Evolutionary conservation across 2,888 invertebrate genomes (phyloP), one percentile per base, ranked within the genome.

Genomic region (Ophion ventricosus): DNA sequence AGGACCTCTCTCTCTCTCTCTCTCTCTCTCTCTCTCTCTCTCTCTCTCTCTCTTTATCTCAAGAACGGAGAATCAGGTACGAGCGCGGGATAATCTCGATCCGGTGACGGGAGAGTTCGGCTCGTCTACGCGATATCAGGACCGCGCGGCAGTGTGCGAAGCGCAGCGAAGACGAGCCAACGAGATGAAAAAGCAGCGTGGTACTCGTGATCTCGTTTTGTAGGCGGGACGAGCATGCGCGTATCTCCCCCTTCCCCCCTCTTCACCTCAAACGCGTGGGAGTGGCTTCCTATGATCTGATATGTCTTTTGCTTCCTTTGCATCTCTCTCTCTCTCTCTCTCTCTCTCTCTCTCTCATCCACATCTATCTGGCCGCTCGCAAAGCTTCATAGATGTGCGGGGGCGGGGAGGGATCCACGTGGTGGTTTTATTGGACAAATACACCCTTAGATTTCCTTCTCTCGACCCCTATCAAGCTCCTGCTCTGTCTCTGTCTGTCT

Each of bases 341-440:
- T 23, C 67, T 43, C 17, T n/a, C 66, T 66, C 67, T 61, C 78
- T 74, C 56, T 70, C 57, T 26, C 25, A 20, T n/a, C n/a, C n/a
- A n/a, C 20, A 25, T 35, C 66, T 72, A 54, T 79, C 49, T 69
- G 67, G 74, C 77, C 66, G 86, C 89, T 74, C 26, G 64, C 64
- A n/a, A 40, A 76, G 35, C 76, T 63, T 35, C 76, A 43, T 35
- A 3, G 17, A 57, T 35, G 57, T 20, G 40, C 25, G 86, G 86
- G 64, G 76, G 83, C 82, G 87, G 82, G 87, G 88, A 88, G 82
- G 88, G 88, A 80, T 85, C 89, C 90, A 87, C 92, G 92, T 92
- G 92, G 92, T 92, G 92, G 90, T 91, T 92, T 92, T 92, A 92
- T 92, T 92, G 92, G 92, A 90, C 92, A 92, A 92, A 92, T 92